Conservation (phyloP, 2,888 invertebrate species). For the Isoperla grammatica region DNA sequence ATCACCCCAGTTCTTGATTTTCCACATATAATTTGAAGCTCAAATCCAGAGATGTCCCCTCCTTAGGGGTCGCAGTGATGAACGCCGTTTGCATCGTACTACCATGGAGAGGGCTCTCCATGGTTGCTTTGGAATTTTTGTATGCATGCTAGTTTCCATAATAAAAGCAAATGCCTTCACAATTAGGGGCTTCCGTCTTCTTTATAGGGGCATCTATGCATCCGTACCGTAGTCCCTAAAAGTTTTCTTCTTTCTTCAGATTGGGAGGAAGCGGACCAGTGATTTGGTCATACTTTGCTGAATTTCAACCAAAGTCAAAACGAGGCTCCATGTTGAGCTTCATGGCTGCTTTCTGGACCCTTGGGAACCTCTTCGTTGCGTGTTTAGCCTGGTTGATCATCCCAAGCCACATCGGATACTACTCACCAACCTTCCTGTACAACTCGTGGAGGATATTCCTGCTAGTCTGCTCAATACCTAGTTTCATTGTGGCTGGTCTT, state of each 20-base stretch:
- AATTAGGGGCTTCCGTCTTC: too few species aligned
- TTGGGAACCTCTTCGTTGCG: conserved; percentile 87
- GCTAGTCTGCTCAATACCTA: conserved; percentile 81
- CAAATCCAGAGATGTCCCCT: too few species aligned
- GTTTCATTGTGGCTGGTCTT: conserved; percentile 77
- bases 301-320: conserved; percentile 87
- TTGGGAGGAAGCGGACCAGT: conserved; percentile 87
- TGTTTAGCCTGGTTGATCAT: conserved; percentile 59
- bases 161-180: too few species aligned
- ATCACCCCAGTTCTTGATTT: too few species aligned
- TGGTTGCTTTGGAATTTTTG: too few species aligned
- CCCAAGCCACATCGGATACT: conserved; percentile 58
- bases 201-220: too few species aligned
- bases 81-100: too few species aligned
- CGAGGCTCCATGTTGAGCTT: conserved; percentile 89
- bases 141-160: too few species aligned
- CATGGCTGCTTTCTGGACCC: conserved; percentile 94
- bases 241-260: conserved; percentile 46
- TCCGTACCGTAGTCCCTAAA: too few species aligned
- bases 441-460: conserved; percentile 92
- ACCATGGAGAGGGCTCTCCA: too few species aligned
- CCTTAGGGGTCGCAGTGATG: too few species aligned
- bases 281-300: conserved; percentile 92
- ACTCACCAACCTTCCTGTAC: conserved; percentile 64
- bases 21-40: too few species aligned